Evolutionary conservation across 2,113 vertebrate genomes (phyloP).

Genomic region (Menura novaehollandiae): DNA sequence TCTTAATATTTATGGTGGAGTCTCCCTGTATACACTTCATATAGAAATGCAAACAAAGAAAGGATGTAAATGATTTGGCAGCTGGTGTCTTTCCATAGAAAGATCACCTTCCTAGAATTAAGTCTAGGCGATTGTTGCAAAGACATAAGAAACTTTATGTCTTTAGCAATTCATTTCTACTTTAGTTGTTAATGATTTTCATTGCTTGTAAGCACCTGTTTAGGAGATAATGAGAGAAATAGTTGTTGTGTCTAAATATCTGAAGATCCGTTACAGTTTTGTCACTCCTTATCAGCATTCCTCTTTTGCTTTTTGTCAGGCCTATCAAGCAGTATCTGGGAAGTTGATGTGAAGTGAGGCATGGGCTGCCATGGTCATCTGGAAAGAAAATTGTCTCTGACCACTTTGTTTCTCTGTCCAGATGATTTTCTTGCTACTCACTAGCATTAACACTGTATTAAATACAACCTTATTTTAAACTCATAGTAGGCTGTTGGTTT

Average conservation of each 20-base stretch:
- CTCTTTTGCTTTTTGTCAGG: not conserved
- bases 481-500: not conserved
- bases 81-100: not conserved
- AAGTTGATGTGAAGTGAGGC: not conserved
- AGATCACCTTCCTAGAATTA: not conserved
- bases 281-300: not conserved
- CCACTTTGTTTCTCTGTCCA: not conserved
- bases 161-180: not conserved
- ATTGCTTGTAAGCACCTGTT: not conserved
- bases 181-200: not conserved
- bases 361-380: not conserved
- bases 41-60: not conserved
- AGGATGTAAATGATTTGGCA: not conserved
- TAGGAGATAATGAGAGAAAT: not conserved
- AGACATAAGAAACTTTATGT: not conserved
- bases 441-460: not conserved
- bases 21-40: not conserved
- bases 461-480: not conserved
- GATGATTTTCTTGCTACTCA: not conserved
- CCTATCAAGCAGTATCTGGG: not conserved
- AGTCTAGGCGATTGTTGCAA: not conserved
- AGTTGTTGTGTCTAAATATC: not conserved
- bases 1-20: not conserved
- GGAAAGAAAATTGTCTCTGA: not conserved
- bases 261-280: not conserved